Evolutionary conservation across 2,888 invertebrate species (phyloP).

Genomic region (Podabrus alpinus): DNA sequence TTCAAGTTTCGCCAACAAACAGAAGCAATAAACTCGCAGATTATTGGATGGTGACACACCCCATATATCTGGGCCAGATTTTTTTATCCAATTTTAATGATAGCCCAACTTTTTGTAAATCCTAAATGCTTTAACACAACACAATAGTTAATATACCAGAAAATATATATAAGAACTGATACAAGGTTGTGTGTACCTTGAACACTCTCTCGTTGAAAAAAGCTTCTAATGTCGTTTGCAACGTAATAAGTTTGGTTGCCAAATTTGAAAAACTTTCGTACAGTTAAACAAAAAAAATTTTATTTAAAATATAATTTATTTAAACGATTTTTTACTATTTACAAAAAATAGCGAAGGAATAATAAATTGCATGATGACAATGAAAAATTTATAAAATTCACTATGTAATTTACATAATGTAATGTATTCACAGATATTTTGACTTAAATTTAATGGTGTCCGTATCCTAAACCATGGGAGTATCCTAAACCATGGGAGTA

Average conservation of each 20-base stretch:
- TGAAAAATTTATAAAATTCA: constrained; percentile 7
- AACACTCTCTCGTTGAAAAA: background rate
- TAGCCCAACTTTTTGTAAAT: background rate
- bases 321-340: constrained; percentile 14
- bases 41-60: background rate
- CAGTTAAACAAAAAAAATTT: background rate
- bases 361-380: constrained; percentile 16
- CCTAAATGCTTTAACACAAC: background rate
- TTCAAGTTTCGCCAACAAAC: background rate
- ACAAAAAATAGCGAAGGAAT: constrained; percentile 10
- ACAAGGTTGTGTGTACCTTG: background rate
- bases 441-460: constrained; percentile 12
- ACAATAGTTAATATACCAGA: background rate
- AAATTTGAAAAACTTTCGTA: too few species aligned
- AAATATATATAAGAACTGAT: background rate
- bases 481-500: constrained; percentile 14
- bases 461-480: constrained; percentile 12
- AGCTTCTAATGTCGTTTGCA: background rate
- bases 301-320: constrained; percentile 12
- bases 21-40: background rate
- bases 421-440: constrained; percentile 13
- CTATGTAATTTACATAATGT: constrained; percentile 22
- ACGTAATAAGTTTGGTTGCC: background rate
- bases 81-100: background rate
- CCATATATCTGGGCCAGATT: background rate